Evolutionary conservation across 2,113 vertebrate genomes (phyloP).

Genomic region (Rhinoptilus africanus): DNA sequence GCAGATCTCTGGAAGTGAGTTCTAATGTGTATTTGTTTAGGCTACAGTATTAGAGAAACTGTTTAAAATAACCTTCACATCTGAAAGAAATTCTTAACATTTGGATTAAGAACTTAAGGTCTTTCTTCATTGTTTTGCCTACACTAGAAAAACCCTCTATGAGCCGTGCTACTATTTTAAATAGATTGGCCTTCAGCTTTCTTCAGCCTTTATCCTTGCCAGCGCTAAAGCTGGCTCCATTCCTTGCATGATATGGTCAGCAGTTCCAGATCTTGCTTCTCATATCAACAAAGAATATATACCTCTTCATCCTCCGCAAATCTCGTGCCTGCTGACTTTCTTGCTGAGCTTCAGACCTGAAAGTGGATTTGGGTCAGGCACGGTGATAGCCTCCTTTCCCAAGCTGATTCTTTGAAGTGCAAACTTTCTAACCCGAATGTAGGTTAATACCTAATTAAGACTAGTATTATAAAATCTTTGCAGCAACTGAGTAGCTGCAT

Average conservation of each 20-base stretch:
- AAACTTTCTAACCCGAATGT: neutral
- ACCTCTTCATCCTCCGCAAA: neutral
- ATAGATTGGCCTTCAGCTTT: neutral
- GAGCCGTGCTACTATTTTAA: neutral
- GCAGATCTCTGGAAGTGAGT: neutral
- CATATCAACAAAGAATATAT: neutral
- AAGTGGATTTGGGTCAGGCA: neutral
- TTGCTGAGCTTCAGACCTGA: neutral
- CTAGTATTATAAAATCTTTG: neutral
- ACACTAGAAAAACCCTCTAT: neutral
- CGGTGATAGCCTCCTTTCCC: neutral
- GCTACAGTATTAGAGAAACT: neutral
- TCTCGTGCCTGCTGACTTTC: neutral
- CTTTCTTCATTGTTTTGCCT: neutral
- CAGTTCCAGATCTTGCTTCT: neutral
- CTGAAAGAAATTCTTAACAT: neutral
- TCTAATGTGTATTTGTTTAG: neutral
- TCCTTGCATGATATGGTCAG: rapidly evolving
- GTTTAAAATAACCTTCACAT: neutral
- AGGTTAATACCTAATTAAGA: neutral
- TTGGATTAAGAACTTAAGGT: neutral
- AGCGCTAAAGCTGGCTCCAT: neutral
- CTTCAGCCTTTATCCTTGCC: neutral
- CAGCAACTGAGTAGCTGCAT: neutral
- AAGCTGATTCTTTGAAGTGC: neutral